A percentile compares a stretch with the other conserved stretches of the same genome.
phyloP scores from a whole-genome alignment of 2,888 invertebrate genomes.

The Opisthograptis luteolata region DNA sequence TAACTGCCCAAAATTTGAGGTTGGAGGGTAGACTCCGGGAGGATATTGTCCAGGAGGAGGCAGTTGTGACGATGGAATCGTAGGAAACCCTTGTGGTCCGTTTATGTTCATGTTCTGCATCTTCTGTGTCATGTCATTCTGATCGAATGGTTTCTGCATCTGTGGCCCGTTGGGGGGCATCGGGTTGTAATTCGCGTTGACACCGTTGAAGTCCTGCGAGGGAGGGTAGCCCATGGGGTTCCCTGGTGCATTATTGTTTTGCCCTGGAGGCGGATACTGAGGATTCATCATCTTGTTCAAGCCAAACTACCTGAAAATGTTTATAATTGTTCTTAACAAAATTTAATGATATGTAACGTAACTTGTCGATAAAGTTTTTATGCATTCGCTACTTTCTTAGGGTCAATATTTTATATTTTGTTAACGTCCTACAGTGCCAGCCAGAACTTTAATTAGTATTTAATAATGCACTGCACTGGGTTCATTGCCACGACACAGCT shows the following conservation, averaged over 20 bases:
- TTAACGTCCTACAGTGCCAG: too few species aligned
- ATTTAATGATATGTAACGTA: too few species aligned
- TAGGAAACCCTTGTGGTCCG: constrained; percentile 61
- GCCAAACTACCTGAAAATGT: constrained; percentile 59
- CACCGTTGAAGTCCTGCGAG: constrained; percentile 72
- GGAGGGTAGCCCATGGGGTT: constrained; percentile 68
- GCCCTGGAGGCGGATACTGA: constrained; percentile 76
- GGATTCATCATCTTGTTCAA: constrained; percentile 77
- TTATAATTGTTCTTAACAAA: too few species aligned
- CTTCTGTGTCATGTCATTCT: constrained; percentile 71
- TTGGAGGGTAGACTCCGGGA: constrained; percentile 56
- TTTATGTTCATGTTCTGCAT: constrained; percentile 77
- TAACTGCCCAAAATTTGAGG: constrained; percentile 55
- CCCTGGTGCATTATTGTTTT: constrained; percentile 73
- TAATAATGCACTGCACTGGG: too few species aligned
- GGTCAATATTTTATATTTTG: too few species aligned
- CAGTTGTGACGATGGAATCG: constrained; percentile 66
- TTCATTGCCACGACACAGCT: too few species aligned
- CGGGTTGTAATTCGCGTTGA: constrained; percentile 70
- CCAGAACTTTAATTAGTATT: too few species aligned
- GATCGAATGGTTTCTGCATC: constrained; percentile 55
- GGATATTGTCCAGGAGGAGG: constrained; percentile 61
- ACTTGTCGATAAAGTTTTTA: too few species aligned
- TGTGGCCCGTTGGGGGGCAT: constrained; percentile 61
- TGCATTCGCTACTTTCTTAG: too few species aligned